Evolutionary conservation across 2,888 invertebrate species (phyloP), one percentile per base, ranked within the genome.

Genomic region (Lasioglossum figueresi): DNA sequence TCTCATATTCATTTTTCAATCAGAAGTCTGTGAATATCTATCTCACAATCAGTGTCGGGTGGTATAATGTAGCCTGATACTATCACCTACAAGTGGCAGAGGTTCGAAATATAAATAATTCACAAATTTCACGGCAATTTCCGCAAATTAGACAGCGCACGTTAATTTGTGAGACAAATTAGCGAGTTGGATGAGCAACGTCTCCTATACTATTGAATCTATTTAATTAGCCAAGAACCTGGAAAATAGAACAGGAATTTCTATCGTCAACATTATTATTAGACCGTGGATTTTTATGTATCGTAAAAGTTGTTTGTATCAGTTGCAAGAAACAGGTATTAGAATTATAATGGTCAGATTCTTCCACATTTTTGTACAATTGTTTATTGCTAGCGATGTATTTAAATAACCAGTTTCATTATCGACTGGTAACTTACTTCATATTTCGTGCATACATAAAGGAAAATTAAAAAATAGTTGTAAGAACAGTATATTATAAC

Each of bases 91-190:
- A 56, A 27, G 52, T 59, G 43, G 71, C 43, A 16, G 52, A 52
- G 14, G 23, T 16, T 14, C 27, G 45, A 16, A 52, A 34, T 40
- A 40, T 43, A 52, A 72, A 68, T 48, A 34, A 48, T 74, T 81
- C n/a, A 52, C 48, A 63, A 80, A 74, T 76, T 59, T 80, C 43
- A n/a, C 43, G 40, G 40, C n/a, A 63, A 34, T 68, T 68, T 73
- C 43, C 59, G 31, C 4, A 68, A 59, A 59, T 84, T 84, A 84
- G 43, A 43, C 14, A 3, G 4, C 16, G 37, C n/a, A 23, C 27
- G 80, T 16, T 68, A 80, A 84, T 84, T 83, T 84, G 45, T 12
- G 1, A 10, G 16, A 68, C 8, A 2, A 75, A 66, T 85, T 76
- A 84, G n/a, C 78, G 23, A 3, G 19, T 1, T 31, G 59, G 27